These are phyloP conservation scores for Pangasius djambal DNA, from an alignment of 2,797 vertebrate genomes.

Conservation along the genomic window DNA sequence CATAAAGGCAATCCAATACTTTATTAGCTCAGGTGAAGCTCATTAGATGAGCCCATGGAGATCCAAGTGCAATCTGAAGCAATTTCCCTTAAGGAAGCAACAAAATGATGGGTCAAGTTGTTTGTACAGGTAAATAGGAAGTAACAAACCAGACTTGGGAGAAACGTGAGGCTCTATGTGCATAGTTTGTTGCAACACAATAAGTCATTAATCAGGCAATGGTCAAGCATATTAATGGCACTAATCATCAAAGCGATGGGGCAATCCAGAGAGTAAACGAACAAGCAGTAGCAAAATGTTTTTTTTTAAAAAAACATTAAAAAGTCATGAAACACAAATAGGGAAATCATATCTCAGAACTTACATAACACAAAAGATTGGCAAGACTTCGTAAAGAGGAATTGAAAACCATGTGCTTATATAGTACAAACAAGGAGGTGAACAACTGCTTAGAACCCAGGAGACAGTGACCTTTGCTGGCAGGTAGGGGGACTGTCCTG, in stretches of 20 bases:
- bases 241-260: not conserved
- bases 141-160: not conserved
- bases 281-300: not conserved
- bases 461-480: not conserved
- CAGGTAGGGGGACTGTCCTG: not conserved
- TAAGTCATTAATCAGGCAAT: not conserved
- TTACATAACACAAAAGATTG: not conserved
- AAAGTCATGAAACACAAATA: not conserved
- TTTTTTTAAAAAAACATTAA: too few relatives aligned
- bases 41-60: not conserved
- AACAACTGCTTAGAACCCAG: not conserved
- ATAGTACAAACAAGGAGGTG: not conserved
- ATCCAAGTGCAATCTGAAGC: slow-evolving; percentile 13
- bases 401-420: not conserved
- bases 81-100: slow-evolving; percentile 15
- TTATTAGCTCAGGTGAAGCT: slow-evolving; percentile 18
- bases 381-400: not conserved
- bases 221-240: not conserved
- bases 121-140: not conserved
- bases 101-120: not conserved
- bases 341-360: not conserved
- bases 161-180: not conserved
- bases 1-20: not conserved
- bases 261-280: not conserved
- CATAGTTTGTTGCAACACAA: not conserved